Evolutionary conservation across 2,113 vertebrate genomes (phyloP), one percentile per base, ranked within the genome.

Genomic region (Myrmophylax atrothorax): DNA sequence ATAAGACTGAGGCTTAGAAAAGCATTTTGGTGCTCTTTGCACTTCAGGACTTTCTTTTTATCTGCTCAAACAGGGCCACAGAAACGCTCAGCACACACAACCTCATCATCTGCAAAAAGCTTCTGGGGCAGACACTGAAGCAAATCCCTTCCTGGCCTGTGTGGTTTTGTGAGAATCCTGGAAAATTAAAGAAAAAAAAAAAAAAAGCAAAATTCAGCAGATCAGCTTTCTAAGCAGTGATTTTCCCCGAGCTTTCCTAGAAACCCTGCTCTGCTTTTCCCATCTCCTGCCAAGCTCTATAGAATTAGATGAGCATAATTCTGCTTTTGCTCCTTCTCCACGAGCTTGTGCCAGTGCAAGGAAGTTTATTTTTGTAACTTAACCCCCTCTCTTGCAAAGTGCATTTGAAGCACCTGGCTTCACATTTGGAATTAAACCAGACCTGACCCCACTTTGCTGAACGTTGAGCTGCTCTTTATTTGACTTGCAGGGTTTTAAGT

Each of bases 231-330:
- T 92, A 91, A 95, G 93, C 92, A 93, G 88, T 20, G 52, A 63
- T 79, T 91, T 90, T 93, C 84, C 84, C 86, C n/a, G 50, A 4
- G 20, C 84, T 96, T 97, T 97, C 93, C 95, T 96, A 96, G 95
- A 96, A 97, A 96, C 72, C 35, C 82, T 93, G 87, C 87, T 96
- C 90, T 97, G 93, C 92, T 94, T 96, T 95, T 93, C 85, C 95
- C 92, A 95, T 95, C 96, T 96, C 79, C 92, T 96, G 94, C 92
- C 94, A 96, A 96, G 79, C 79, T 44, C 4, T 62, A 94, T 67
- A 88, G 94, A 93, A 97, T 86, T 96, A 92, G 93, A 97, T 90
- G 94, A 96, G 90, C 92, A 49, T 28, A 19, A 63, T 89, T 94
- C 93, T 86, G 80, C 67, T 95, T 66, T 16, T 46, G 63, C 90